Conservation (phyloP, 2,888 invertebrate species). For the Hypsopygia costalis region DNA sequence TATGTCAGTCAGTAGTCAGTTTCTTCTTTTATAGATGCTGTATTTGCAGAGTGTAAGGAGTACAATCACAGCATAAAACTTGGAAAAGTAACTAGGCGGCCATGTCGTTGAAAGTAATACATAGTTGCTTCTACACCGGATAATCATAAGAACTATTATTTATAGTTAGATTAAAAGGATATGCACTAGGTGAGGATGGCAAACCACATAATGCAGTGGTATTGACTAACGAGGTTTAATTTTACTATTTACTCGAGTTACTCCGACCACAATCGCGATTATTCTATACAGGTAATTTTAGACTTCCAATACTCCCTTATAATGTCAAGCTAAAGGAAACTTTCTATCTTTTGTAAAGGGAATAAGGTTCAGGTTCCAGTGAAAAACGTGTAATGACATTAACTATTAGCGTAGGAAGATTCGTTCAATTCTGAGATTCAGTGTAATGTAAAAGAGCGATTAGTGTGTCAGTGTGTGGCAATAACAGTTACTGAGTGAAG, state of each 20-base stretch:
- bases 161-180: too few species aligned
- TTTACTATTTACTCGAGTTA: slow-evolving; percentile 52
- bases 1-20: too few species aligned
- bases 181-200: slow-evolving; percentile 22
- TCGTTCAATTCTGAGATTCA: too few species aligned
- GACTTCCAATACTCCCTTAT: slow-evolving; percentile 26
- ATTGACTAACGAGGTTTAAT: slow-evolving; percentile 41
- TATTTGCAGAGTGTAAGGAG: too few species aligned
- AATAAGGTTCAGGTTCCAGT: slow-evolving; percentile 26
- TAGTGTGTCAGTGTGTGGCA: slow-evolving; percentile 38
- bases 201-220: slow-evolving; percentile 28
- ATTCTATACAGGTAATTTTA: slow-evolving; percentile 41
- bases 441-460: slow-evolving; percentile 32
- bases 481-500: slow-evolving; percentile 18
- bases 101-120: too few species aligned
- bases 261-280: slow-evolving; percentile 47
- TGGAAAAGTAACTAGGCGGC: too few species aligned
- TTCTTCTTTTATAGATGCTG: too few species aligned
- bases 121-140: too few species aligned
- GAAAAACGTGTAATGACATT: slow-evolving; percentile 21
- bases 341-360: slow-evolving; percentile 17
- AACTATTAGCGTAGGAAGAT: slow-evolving; percentile 36
- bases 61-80: too few species aligned
- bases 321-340: slow-evolving; percentile 16
- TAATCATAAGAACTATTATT: too few species aligned